Conservation (phyloP, 2,797 vertebrate species). For the Anniella stebbinsi region DNA sequence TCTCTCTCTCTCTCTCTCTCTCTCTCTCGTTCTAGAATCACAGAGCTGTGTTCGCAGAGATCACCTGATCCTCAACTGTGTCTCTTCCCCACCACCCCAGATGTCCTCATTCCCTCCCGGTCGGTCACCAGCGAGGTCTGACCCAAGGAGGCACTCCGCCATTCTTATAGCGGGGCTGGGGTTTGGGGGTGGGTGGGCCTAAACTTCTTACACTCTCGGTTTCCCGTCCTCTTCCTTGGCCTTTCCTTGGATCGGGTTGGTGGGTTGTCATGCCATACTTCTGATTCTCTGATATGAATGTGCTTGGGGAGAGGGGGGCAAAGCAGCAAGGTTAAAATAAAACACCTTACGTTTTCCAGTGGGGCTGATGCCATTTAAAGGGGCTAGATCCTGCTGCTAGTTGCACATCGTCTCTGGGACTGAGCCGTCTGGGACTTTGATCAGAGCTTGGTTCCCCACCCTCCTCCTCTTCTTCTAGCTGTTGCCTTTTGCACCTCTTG, state of each 20-base stretch:
- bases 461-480: background rate
- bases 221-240: constrained; percentile 4
- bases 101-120: constrained; percentile 88
- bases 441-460: background rate
- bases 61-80: constrained; percentile 92
- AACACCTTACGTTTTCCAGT: background rate
- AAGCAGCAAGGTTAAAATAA: constrained; percentile 8
- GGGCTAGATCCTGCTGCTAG: background rate
- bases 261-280: constrained; percentile 20
- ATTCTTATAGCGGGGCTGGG: background rate
- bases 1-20: constrained; percentile 57
- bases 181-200: background rate
- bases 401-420: background rate
- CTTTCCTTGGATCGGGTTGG: background rate
- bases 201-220: background rate
- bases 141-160: constrained; percentile 76
- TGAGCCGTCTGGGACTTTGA: background rate
- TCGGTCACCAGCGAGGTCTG: constrained; percentile 89
- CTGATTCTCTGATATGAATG: constrained; percentile 11
- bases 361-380: background rate
- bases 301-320: background rate
- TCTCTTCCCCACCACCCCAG: constrained; percentile 84
- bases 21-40: constrained; percentile 78
- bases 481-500: background rate
- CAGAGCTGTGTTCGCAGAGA: constrained; percentile 88